Evolutionary conservation across 2,797 vertebrate species (phyloP).

Genomic region (Tragelaphus oryx): DNA sequence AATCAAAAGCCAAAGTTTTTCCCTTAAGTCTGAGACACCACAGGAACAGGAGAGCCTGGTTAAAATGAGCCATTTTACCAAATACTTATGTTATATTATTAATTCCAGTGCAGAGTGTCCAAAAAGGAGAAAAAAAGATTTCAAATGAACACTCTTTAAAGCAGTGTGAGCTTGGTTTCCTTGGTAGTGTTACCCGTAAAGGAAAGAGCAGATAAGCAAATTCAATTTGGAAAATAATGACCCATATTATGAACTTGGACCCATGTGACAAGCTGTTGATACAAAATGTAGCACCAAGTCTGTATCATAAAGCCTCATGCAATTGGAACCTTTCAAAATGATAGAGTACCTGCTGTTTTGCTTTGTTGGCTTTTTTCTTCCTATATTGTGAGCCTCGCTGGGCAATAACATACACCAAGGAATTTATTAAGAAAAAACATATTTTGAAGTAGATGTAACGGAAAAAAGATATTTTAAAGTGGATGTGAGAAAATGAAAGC

Average conservation of each 20-base stretch:
- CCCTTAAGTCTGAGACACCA: not conserved
- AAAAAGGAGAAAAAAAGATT: not conserved
- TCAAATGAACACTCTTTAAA: not conserved
- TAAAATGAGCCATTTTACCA: conserved; percentile 8
- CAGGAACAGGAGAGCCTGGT: not conserved
- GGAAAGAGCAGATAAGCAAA: conserved; percentile 30
- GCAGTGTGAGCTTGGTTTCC: not conserved
- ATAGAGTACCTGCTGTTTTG: not conserved
- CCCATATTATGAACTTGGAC: not conserved
- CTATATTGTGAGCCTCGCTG: not conserved
- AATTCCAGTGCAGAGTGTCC: not conserved
- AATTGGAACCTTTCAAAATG: not conserved
- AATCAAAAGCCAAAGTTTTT: not conserved
- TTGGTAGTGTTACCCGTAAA: not conserved
- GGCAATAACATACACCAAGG: not conserved
- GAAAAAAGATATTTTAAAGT: not conserved
- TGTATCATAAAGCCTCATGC: not conserved
- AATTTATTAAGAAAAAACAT: conserved; percentile 13
- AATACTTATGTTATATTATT: not conserved
- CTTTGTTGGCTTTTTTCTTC: not conserved
- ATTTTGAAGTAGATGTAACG: not conserved
- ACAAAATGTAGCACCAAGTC: not conserved
- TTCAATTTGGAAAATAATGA: conserved; percentile 52
- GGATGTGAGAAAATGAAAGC: not conserved
- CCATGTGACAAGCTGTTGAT: not conserved